Conservation (phyloP, 1,140 invertebrate genomes). For the Drosophila mayri region DNA sequence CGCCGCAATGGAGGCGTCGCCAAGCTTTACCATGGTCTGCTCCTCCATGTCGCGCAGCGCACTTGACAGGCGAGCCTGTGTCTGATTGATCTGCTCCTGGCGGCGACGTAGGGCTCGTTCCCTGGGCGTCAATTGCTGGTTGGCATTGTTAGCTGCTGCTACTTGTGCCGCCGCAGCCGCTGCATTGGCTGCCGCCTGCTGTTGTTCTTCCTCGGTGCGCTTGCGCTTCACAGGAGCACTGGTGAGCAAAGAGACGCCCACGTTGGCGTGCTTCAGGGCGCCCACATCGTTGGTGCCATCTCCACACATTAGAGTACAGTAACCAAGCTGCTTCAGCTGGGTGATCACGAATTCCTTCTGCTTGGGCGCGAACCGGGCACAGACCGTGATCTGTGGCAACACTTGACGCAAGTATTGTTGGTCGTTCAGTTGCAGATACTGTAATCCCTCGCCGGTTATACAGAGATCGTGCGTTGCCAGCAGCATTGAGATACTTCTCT, state of each 20-base stretch:
- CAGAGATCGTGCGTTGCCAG: conserved; percentile 94
- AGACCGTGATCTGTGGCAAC: conserved; percentile 94
- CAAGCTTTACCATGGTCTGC: conserved; percentile 95
- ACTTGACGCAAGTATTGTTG: conserved; percentile 89
- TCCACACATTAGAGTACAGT: conserved; percentile 99
- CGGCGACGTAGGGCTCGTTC: conserved; percentile 77
- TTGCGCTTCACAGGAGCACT: conserved; percentile 91
- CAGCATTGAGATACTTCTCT: conserved; percentile 45
- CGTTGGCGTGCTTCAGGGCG: conserved; percentile 98
- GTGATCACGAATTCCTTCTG: conserved; percentile 98
- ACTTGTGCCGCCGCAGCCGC: conserved; percentile 46
- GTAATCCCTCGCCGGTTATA: conserved; percentile 96
- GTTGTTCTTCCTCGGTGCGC: conserved; percentile 76
- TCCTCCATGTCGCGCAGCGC: conserved; percentile 96
- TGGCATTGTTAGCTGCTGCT: conserved; percentile 50
- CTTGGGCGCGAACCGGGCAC: conserved; percentile 97
- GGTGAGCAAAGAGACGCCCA: conserved; percentile 94
- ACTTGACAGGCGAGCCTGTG: conserved; percentile 84
- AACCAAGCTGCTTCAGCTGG: conserved; percentile 94
- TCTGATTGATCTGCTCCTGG: conserved; percentile 83
- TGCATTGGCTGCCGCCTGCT: conserved; percentile 45
- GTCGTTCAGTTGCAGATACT: conserved; percentile 89
- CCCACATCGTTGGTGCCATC: conserved; percentile 99
- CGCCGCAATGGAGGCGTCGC: conserved; percentile 99
- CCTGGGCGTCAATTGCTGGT: conserved; percentile 69